phyloP scores from a whole-genome alignment of 2,888 invertebrate genomes.

The Phortica okadai region DNA sequence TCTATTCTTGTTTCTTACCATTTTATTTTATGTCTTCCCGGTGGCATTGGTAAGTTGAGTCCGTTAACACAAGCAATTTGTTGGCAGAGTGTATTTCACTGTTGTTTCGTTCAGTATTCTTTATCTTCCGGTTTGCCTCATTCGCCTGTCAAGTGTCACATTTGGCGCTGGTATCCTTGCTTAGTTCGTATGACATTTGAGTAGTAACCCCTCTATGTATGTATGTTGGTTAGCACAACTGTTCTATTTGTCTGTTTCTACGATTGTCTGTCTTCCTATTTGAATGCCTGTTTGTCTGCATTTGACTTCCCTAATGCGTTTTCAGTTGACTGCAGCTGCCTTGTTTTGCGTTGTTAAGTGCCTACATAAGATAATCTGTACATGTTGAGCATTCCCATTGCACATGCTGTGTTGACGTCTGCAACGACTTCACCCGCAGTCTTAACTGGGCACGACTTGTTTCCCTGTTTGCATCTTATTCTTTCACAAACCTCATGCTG shows the following conservation, averaged over 20 bases:
- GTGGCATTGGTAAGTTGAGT: background rate
- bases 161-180: conserved; percentile 47
- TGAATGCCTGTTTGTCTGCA: conserved; percentile 26
- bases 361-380: conserved; percentile 69
- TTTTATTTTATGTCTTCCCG: conserved; percentile 5
- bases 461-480: background rate
- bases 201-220: conserved; percentile 39
- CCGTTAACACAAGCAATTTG: background rate
- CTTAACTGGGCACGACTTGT: background rate
- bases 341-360: conserved; percentile 59
- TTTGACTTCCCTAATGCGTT: conserved; percentile 55
- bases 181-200: background rate
- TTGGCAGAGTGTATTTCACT: conserved; percentile 7
- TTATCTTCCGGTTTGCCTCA: conserved; percentile 1
- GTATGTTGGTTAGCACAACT: conserved; percentile 20
- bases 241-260: conserved; percentile 20
- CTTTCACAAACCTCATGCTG: background rate
- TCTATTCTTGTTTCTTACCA: background rate
- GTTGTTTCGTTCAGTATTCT: conserved; percentile 1
- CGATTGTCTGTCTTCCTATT: conserved; percentile 21
- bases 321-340: conserved; percentile 56
- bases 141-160: conserved; percentile 21
- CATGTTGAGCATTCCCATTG: conserved; percentile 62
- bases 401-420: conserved; percentile 49
- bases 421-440: conserved; percentile 1